Evolutionary conservation across 1,140 invertebrate species (phyloP), one percentile per base, ranked within the genome.

Genomic region (Leptinotarsa undecemlineata): DNA sequence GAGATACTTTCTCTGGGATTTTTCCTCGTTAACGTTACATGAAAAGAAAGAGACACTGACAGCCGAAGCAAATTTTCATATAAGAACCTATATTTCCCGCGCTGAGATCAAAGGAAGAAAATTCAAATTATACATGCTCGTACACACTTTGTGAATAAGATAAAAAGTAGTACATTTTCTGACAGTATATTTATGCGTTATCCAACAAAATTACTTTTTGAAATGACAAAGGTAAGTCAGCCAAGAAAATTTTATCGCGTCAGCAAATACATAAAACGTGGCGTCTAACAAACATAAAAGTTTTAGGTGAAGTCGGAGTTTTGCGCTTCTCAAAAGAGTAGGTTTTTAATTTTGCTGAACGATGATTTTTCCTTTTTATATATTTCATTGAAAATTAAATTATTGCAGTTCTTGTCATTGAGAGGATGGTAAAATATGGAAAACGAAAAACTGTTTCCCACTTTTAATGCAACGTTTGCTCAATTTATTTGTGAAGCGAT

Each of bases 221-320:
- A 57, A 57, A 57, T 57, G 51, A 57, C n/a, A 19, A 57, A 57
- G 51, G 51, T 57, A 57, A 57, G 51, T n/a, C 51, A 57, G 51
- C 51, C 51, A 57, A 57, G 51, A 8, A 57, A n/a, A 57, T 57
- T 57, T 57, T 19, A 57, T 57, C 51, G 15, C n/a, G 17, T n/a
- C 51, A 57, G 51, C 51, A 57, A 57, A 57, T 57, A 57, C 51
- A 57, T 57, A 57, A 57, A 57, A 57, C 51, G 51, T 57, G n/a
- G 51, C n/a, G 51, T 57, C n/a, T 57, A 57, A 57, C 17, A 57
- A 57, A 57, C 17, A 57, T 57, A 15, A 57, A 57, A 57, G 51
- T 57, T 57, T 57, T n/a, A 57, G 51, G 17, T 57, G 51, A 5
- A 15, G 51, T 57, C 51, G 51, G 51, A 57, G 13, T 57, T 57